Conservation (phyloP, 2,113 vertebrate genomes). For the Microtus richardsoni region DNA sequence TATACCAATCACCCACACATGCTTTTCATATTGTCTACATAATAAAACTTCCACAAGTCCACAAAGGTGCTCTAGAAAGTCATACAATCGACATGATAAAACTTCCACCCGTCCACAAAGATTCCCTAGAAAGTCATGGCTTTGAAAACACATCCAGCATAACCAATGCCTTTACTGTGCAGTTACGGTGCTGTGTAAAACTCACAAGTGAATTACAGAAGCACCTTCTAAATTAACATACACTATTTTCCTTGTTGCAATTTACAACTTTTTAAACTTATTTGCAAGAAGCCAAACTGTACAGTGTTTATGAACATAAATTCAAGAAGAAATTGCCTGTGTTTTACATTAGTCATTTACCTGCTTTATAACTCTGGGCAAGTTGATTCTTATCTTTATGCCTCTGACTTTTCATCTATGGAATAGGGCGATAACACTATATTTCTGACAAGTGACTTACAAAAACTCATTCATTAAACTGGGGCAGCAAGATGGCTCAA, state of each 20-base stretch:
- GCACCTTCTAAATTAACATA: slow-evolving; percentile 33
- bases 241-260: not conserved
- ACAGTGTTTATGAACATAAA: not conserved
- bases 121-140: not conserved
- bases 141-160: slow-evolving; percentile 7
- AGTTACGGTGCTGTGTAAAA: not conserved
- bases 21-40: slow-evolving; percentile 55
- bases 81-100: slow-evolving; percentile 45
- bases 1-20: slow-evolving; percentile 50
- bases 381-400: slow-evolving; percentile 19
- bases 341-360: not conserved
- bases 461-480: slow-evolving; percentile 37
- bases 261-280: not conserved
- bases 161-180: slow-evolving; percentile 23
- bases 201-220: not conserved
- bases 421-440: not conserved
- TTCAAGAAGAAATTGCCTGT: not conserved
- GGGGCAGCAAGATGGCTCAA: not conserved
- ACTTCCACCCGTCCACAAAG: slow-evolving; percentile 19
- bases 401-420: slow-evolving; percentile 41
- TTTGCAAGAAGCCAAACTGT: slow-evolving; percentile 24
- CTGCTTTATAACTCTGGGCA: not conserved
- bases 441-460: not conserved
- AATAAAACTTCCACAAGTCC: slow-evolving; percentile 42
- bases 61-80: slow-evolving; percentile 22